Evolutionary conservation across 2,888 invertebrate genomes (phyloP).

Genomic region (Conops quadrifasciatus): DNA sequence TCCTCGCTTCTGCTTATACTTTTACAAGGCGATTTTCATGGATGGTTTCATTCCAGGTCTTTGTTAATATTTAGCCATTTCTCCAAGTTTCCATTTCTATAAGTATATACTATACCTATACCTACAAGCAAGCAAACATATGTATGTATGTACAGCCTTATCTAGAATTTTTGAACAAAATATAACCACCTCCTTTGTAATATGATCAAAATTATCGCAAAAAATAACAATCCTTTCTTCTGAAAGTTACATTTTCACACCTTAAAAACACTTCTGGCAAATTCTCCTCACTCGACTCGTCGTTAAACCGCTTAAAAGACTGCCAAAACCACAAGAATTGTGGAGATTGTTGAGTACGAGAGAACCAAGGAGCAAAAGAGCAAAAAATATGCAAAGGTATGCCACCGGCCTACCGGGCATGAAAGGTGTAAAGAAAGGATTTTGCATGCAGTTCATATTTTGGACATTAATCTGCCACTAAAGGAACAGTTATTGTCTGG

Average conservation of each 20-base stretch:
- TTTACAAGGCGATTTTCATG: no score
- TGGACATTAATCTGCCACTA: constrained; percentile 46
- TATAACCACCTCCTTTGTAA: constrained; percentile 37
- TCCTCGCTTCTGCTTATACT: no score
- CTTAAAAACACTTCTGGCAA: constrained; percentile 36
- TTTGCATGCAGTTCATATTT: constrained; percentile 49
- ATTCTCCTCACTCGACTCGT: background rate
- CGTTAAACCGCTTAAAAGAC: constrained; percentile 32
- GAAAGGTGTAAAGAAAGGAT: constrained; percentile 47
- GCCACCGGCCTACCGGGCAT: background rate
- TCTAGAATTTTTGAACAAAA: constrained; percentile 16
- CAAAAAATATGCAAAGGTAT: background rate
- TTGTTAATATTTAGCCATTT: no score
- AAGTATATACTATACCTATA: no score
- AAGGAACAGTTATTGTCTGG: constrained; percentile 33
- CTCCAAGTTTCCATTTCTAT: no score
- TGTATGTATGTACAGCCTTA: no score
- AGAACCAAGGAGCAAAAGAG: background rate
- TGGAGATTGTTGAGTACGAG: background rate
- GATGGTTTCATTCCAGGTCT: no score
- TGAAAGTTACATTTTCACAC: constrained; percentile 39
- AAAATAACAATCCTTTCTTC: constrained; percentile 32
- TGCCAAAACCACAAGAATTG: constrained; percentile 20
- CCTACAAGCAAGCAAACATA: no score
- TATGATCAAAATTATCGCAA: constrained; percentile 33